Conservation (phyloP, 2,888 invertebrate species). For the Cordylochernes scorpioides region DNA sequence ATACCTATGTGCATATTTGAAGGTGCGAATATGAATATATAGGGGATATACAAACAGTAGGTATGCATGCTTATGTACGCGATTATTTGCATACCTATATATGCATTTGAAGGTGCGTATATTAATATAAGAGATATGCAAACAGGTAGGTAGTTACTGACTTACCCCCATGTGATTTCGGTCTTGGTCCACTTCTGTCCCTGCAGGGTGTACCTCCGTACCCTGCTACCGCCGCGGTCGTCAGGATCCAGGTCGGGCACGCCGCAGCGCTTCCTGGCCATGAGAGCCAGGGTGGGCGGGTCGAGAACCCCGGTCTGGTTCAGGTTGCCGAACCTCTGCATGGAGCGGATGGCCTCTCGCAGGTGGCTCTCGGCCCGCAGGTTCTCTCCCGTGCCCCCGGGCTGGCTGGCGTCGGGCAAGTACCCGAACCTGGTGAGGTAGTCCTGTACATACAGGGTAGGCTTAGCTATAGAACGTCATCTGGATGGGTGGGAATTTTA, state of each 20-base stretch:
- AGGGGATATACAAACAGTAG: too few relatives aligned
- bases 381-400: conserved; percentile 37
- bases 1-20: too few relatives aligned
- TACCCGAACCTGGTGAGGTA: conserved; percentile 73
- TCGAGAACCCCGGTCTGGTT: conserved; percentile 62
- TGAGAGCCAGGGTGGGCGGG: conserved; percentile 38
- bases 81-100: too few relatives aligned
- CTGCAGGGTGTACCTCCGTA: conserved; percentile 51
- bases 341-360: conserved; percentile 44
- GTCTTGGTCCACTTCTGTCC: conserved; percentile 66
- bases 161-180: conserved; percentile 81
- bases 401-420: conserved; percentile 39
- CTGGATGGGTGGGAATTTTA: too few relatives aligned
- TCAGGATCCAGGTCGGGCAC: conserved; percentile 41
- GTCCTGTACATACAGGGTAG: too few relatives aligned
- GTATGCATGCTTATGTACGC: too few relatives aligned
- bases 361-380: conserved; percentile 58
- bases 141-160: too few relatives aligned
- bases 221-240: conserved; percentile 23
- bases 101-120: too few relatives aligned
- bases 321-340: conserved; percentile 55
- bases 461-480: too few relatives aligned
- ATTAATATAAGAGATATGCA: too few relatives aligned
- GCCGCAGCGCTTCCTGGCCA: conserved; percentile 56
- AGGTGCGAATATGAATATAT: too few relatives aligned